Evolutionary conservation across 2,888 invertebrate genomes (phyloP), one percentile per base, ranked within the genome.

Genomic region (Salpingus planirostris): DNA sequence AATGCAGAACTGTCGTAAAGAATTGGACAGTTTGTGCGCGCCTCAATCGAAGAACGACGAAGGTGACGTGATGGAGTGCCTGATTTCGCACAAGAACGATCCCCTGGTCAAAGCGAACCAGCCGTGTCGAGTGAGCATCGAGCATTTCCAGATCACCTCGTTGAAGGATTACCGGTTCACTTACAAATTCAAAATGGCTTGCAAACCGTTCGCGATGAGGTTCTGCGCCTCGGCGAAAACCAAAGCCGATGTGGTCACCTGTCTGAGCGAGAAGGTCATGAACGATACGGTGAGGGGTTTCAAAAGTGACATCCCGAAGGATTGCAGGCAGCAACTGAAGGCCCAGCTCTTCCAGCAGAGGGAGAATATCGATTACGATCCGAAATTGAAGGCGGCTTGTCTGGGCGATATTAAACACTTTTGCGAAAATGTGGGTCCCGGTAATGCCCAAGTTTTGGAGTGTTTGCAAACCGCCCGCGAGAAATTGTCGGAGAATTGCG

Each of bases 121-220:
- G 39, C 90, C 92, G 62, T 97, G 97, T 64, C 74, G 84, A 42
- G 87, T 88, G 21, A 91, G 92, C 38, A 84, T 98, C 28, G 96
- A 97, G 66, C 97, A 98, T 68, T 93, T 95, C 58, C 97, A 98
- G 66, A 70, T 98, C 38, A 85, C 95, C 40, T 84, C 90, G 2
- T 62, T 97, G 43, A 90, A 93, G 62, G 90, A 91, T 65, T 93
- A 90, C 64, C 83, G 82, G 52, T 97, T 96, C 60, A 89, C 87
- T 1, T 85, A 83, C 53, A 90, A 90, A 62, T 97, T 98, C 62
- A 92, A 95, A 66, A 80, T 92, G 60, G 88, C 92, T 0, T 98
- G 97, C 55, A 84, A 84, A 50, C 75, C 78, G 2, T 80, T 84
- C 60, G 91, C 91, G 0, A 47, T 73, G 32, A 68, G 76, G 40